phyloP scores from a whole-genome alignment of 2,113 vertebrate species.

The Aleadryas rufinucha region DNA sequence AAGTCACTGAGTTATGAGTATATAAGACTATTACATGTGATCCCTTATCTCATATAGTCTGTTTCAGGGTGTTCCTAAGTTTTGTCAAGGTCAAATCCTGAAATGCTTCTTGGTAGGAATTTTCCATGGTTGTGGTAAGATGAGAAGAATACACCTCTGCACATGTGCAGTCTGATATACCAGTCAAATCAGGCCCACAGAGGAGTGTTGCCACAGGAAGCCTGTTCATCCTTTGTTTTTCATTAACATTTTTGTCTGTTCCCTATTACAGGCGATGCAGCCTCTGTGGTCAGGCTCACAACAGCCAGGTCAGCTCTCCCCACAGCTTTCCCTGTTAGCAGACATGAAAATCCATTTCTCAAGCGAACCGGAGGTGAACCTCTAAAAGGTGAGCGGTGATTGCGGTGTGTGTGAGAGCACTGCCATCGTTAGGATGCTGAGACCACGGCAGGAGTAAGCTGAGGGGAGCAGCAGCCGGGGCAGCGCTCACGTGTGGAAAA shows the following conservation, averaged over 20 bases:
- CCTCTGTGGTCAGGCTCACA: neutral
- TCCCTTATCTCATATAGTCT: neutral
- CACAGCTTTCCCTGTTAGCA: neutral
- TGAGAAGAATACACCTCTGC: neutral
- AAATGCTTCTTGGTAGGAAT: neutral
- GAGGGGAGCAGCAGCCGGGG: neutral
- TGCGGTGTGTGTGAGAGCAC: fast-evolving
- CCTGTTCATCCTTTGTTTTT: neutral
- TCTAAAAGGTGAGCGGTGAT: neutral
- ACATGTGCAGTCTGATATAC: neutral
- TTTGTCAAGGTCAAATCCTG: neutral
- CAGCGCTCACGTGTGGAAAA: fast-evolving
- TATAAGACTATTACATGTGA: neutral
- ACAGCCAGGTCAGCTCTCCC: neutral
- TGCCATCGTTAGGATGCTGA: neutral
- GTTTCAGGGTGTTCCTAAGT: neutral
- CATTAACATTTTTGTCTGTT: neutral
- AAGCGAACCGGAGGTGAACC: neutral
- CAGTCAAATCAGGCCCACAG: neutral
- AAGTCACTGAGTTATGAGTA: neutral
- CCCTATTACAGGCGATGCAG: neutral
- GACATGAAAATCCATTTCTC: neutral
- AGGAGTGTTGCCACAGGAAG: neutral
- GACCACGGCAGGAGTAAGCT: fast-evolving
- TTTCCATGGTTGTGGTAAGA: neutral